Evolutionary conservation across 2,888 invertebrate species (phyloP).

Genomic region (Drosophila aldrichi): DNA sequence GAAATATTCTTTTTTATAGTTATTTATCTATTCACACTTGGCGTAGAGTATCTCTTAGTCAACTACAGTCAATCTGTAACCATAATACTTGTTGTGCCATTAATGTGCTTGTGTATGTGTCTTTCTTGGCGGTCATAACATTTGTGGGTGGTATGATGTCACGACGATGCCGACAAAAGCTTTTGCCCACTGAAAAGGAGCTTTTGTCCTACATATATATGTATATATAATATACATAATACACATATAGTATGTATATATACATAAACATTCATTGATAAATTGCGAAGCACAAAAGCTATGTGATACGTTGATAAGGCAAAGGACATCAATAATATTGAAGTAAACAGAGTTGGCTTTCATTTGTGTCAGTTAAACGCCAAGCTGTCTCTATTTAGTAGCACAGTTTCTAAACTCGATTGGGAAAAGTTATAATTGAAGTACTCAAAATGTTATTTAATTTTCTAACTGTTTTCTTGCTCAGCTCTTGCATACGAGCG

Average conservation of each 20-base stretch:
- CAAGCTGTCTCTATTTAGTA: neutral
- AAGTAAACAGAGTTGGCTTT: conserved; percentile 18
- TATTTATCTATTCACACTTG: too few relatives aligned
- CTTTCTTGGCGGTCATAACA: conserved; percentile 28
- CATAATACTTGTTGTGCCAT: conserved; percentile 50
- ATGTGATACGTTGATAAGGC: conserved; percentile 13
- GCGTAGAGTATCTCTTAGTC: conserved; percentile 20
- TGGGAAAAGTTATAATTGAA: neutral
- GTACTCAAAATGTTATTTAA: conserved; percentile 68
- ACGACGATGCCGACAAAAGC: conserved; percentile 41
- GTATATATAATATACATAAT: conserved; percentile 9
- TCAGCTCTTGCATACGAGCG: conserved; percentile 65
- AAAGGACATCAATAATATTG: conserved; percentile 7
- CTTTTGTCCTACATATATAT: too few relatives aligned
- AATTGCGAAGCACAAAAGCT: conserved; percentile 26
- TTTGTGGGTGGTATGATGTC: conserved; percentile 61
- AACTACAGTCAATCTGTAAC: neutral
- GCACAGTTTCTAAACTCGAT: neutral
- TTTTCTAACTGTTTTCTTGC: conserved; percentile 65
- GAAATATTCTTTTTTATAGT: too few relatives aligned
- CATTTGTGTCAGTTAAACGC: neutral
- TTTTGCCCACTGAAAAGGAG: conserved; percentile 34
- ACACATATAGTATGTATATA: neutral
- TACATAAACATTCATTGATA: conserved; percentile 21
- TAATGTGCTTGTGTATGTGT: conserved; percentile 19